phyloP scores from a whole-genome alignment of 2,797 vertebrate genomes.

The Sardinella longiceps region DNA sequence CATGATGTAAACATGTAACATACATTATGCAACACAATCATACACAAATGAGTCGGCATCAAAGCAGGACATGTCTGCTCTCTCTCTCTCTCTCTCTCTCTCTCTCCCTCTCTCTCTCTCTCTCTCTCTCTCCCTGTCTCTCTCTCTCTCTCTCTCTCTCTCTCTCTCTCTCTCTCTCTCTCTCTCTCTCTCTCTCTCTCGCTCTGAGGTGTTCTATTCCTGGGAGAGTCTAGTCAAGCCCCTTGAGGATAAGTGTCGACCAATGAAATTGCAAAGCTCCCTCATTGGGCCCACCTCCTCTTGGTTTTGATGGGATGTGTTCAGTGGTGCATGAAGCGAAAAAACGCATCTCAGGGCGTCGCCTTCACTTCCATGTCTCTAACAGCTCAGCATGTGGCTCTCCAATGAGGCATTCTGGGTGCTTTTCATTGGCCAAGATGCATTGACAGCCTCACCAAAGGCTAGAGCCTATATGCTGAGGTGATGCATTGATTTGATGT shows the following conservation, averaged over 20 bases:
- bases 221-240: background rate
- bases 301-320: background rate
- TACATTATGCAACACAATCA: constrained; percentile 1
- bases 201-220: background rate
- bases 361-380: background rate
- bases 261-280: background rate
- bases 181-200: too few species aligned
- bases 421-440: background rate
- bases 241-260: background rate
- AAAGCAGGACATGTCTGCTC: background rate
- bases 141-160: too few species aligned
- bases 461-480: background rate
- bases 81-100: background rate
- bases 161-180: too few species aligned
- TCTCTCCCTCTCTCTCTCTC: too few species aligned
- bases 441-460: background rate
- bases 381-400: background rate
- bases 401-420: background rate
- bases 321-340: background rate
- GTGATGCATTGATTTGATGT: background rate
- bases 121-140: too few species aligned
- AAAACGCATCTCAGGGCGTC: background rate
- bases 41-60: background rate
- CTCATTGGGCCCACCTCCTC: background rate
- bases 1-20: background rate